phyloP scores from a whole-genome alignment of 2,113 vertebrate species.

The Diadophis punctatus region DNA sequence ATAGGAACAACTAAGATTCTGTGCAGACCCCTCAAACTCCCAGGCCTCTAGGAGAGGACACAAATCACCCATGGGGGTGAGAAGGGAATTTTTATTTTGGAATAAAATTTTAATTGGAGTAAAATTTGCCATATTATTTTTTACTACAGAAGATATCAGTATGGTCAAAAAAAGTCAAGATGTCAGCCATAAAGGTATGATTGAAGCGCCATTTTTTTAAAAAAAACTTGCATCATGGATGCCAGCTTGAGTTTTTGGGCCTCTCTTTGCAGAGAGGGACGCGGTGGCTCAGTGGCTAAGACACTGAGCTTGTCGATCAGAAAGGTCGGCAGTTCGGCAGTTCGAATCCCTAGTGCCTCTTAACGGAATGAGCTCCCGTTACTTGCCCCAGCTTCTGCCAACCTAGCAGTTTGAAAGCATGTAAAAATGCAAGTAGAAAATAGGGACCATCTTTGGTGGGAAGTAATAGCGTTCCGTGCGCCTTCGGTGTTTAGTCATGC shows the following conservation, averaged over 20 bases:
- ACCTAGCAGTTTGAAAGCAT: too few species aligned
- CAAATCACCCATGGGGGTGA: background rate
- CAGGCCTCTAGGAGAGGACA: background rate
- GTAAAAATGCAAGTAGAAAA: too few species aligned
- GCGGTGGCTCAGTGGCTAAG: too few species aligned
- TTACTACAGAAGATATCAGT: background rate
- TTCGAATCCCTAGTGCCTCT: too few species aligned
- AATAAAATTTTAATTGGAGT: background rate
- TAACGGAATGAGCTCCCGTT: too few species aligned
- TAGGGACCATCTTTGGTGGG: too few species aligned
- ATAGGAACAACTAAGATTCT: background rate
- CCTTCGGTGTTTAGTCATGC: too few species aligned
- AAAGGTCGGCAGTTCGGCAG: too few species aligned
- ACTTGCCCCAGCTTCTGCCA: too few species aligned
- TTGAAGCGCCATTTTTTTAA: background rate
- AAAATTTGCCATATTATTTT: background rate
- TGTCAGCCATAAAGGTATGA: background rate
- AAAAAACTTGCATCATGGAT: background rate
- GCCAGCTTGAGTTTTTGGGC: background rate
- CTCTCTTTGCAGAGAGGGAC: background rate
- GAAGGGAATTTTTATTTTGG: background rate
- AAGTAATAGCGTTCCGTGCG: too few species aligned
- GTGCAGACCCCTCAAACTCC: background rate
- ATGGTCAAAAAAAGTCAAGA: background rate
- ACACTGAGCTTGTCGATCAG: too few species aligned